Evolutionary conservation across 2,113 vertebrate genomes (phyloP).

Genomic region (Thomomys bottae): DNA sequence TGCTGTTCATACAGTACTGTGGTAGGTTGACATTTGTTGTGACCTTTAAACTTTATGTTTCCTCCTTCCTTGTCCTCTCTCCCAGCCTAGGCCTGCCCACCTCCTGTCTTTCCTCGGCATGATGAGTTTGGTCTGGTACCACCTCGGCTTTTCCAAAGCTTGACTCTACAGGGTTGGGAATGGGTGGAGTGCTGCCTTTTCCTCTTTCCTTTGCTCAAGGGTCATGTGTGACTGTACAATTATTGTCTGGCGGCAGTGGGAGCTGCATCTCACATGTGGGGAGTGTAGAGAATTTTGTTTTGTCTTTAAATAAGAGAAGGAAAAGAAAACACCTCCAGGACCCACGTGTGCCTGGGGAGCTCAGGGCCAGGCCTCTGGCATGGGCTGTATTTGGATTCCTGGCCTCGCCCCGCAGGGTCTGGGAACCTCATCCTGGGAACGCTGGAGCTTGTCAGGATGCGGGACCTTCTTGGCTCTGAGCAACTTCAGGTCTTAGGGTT

Average conservation of each 20-base stretch:
- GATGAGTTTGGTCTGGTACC: conserved; percentile 72
- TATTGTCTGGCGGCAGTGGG: conserved; percentile 63
- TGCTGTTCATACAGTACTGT: conserved; percentile 75
- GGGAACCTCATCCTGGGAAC: conserved; percentile 36
- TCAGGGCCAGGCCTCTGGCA: conserved; percentile 46
- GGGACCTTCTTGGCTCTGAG: conserved; percentile 58
- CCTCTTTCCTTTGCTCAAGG: conserved; percentile 55
- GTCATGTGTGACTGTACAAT: conserved; percentile 78
- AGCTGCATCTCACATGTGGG: conserved; percentile 74
- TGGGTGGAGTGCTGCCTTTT: conserved; percentile 71
- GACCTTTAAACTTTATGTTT: conserved; percentile 81
- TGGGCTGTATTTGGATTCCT: conserved; percentile 52
- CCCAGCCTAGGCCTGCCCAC: not conserved
- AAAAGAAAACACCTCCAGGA: conserved; percentile 73
- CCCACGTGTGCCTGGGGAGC: conserved; percentile 51
- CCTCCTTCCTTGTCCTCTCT: conserved; percentile 60
- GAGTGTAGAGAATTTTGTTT: conserved; percentile 79
- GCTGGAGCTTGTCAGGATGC: conserved; percentile 22
- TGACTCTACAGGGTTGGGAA: conserved; percentile 71
- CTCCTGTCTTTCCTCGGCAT: conserved; percentile 78
- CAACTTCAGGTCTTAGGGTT: conserved; percentile 52
- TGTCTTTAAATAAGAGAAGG: conserved; percentile 78
- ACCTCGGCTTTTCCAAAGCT: conserved; percentile 75
- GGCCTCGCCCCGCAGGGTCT: conserved; percentile 44
- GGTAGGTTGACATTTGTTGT: conserved; percentile 82